A percentile compares a stretch with the other conserved stretches of the same genome.
Evolutionary conservation across 2,888 invertebrate genomes (phyloP).

Genomic region (Caenorhabditis parvicauda): DNA sequence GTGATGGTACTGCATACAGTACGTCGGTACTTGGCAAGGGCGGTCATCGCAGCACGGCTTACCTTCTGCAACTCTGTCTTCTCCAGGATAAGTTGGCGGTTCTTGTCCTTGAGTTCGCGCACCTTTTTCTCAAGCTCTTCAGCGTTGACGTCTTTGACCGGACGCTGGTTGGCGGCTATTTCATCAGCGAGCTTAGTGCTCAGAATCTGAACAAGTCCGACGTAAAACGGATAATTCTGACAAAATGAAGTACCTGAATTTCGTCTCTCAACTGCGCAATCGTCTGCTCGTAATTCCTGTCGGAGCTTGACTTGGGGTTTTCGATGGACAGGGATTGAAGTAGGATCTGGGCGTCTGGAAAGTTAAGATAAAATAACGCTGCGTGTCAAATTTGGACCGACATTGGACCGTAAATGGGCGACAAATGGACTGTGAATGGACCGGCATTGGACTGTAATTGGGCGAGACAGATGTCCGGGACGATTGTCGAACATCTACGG

Average conservation of each 20-base stretch:
- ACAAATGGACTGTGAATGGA: no score
- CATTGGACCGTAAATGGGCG: no score
- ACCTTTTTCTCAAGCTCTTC: slow-evolving; percentile 64
- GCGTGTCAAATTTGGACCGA: no score
- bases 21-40: neutral
- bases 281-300: slow-evolving; percentile 42
- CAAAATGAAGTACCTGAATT: slow-evolving; percentile 39
- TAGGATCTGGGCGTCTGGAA: slow-evolving; percentile 33
- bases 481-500: no score
- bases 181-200: slow-evolving; percentile 52
- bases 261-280: slow-evolving; percentile 61
- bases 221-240: neutral
- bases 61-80: slow-evolving; percentile 64
- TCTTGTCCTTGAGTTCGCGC: slow-evolving; percentile 62
- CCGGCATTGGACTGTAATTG: no score
- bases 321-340: slow-evolving; percentile 27
- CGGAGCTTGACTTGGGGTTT: slow-evolving; percentile 22
- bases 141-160: slow-evolving; percentile 40
- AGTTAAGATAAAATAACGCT: neutral
- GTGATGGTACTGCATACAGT: neutral
- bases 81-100: slow-evolving; percentile 59
- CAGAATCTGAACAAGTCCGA: slow-evolving; percentile 39
- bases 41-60: slow-evolving; percentile 8
- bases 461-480: no score
- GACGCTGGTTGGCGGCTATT: slow-evolving; percentile 25